Conservation (phyloP, 2,113 vertebrate species). For the Phylloscopus whistleri region DNA sequence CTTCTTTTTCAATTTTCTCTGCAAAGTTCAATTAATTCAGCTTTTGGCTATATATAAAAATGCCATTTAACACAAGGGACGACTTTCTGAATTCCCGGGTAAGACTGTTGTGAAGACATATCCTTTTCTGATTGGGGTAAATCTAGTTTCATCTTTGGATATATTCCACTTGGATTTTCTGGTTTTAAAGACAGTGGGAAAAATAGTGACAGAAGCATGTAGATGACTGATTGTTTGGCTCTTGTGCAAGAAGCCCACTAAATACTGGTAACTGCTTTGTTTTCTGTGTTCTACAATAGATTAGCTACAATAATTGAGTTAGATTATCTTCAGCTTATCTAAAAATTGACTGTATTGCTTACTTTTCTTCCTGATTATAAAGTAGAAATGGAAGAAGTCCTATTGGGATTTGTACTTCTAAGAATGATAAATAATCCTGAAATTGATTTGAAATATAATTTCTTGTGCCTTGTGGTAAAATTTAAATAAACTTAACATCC, state of each 20-base stretch:
- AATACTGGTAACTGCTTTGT: neutral
- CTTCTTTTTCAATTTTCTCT: neutral
- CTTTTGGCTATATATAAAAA: neutral
- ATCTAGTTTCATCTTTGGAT: neutral
- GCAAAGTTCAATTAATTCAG: neutral
- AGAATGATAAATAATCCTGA: neutral
- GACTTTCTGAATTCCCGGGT: neutral
- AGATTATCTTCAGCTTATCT: neutral
- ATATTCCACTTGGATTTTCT: neutral
- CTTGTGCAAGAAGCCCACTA: neutral
- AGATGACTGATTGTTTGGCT: neutral
- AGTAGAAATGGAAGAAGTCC: neutral
- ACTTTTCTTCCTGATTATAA: neutral
- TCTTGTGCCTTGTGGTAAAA: neutral
- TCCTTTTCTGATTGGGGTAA: neutral
- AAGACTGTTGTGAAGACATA: neutral
- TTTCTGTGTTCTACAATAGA: neutral
- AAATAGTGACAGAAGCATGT: neutral
- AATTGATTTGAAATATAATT: neutral
- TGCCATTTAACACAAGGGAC: neutral
- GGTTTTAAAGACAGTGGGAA: neutral
- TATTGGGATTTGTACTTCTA: neutral
- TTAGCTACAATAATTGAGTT: neutral
- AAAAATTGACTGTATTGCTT: neutral
- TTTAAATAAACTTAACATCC: neutral